phyloP scores from a whole-genome alignment of 2,797 vertebrate species.

The Sebastolobus altivelis region DNA sequence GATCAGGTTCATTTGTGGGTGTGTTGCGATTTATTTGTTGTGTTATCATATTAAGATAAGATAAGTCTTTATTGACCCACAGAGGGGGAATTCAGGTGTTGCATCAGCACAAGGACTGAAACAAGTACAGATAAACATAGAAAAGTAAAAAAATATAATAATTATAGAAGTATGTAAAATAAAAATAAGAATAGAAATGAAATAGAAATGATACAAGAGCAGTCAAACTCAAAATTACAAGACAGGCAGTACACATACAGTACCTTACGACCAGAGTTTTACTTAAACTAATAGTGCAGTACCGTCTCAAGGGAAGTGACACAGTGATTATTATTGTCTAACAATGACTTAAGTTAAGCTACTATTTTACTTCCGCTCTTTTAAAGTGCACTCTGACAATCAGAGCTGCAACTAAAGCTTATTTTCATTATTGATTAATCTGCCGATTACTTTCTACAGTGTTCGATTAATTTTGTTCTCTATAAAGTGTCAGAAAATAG shows the following conservation, averaged over 20 bases:
- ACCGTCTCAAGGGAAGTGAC: rapidly evolving
- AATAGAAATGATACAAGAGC: background rate
- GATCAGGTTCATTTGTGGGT: background rate
- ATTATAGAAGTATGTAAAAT: background rate
- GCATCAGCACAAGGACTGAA: background rate
- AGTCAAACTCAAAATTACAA: background rate
- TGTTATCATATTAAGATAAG: background rate
- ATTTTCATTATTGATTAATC: background rate
- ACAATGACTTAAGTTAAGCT: background rate
- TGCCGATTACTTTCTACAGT: background rate
- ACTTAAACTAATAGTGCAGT: background rate
- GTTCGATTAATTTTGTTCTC: background rate
- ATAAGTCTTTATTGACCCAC: background rate
- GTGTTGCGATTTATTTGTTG: slow-evolving; percentile 4
- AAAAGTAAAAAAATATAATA: background rate
- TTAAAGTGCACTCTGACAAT: background rate
- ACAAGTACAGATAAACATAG: background rate
- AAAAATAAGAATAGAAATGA: background rate
- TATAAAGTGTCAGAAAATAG: background rate
- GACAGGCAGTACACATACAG: background rate
- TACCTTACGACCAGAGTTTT: background rate
- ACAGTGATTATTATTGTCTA: background rate
- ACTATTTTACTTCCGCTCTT: background rate
- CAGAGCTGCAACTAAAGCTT: background rate
- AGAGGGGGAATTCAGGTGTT: background rate